Conservation (phyloP, 2,113 vertebrate species). For the Anolis carolinensis region DNA sequence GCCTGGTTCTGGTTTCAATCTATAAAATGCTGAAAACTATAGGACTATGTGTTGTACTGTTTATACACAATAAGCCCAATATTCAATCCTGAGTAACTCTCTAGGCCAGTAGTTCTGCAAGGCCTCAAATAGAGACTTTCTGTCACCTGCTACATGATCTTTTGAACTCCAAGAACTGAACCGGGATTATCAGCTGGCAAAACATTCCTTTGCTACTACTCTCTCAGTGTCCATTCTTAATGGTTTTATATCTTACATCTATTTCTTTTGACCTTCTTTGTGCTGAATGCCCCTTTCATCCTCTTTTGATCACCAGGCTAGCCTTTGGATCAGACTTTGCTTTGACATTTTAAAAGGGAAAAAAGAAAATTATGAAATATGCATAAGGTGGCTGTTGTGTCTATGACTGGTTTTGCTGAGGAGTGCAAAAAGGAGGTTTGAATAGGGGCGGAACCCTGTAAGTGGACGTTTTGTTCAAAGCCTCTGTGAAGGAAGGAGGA, state of each 20-base stretch:
- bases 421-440: too few relatives aligned
- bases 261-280: not conserved
- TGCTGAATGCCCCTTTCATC: not conserved
- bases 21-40: too few relatives aligned
- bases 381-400: not conserved
- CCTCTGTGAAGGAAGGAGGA: not conserved
- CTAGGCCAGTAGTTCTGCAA: not conserved
- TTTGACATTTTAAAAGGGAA: not conserved
- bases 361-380: not conserved
- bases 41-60: too few relatives aligned
- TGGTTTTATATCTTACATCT: not conserved
- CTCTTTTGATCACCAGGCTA: not conserved
- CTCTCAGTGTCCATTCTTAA: not conserved
- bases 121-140: not conserved
- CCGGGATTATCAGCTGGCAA: not conserved
- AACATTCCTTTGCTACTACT: too few relatives aligned
- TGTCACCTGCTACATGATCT: fast-evolving
- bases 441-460: too few relatives aligned
- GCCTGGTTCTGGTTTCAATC: too few relatives aligned
- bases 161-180: not conserved
- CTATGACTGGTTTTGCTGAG: not conserved
- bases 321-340: not conserved
- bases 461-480: not conserved
- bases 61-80: not conserved
- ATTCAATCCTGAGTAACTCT: not conserved